phyloP scores from a whole-genome alignment of 2,113 vertebrate species.

The Poicephalus meyeri region DNA sequence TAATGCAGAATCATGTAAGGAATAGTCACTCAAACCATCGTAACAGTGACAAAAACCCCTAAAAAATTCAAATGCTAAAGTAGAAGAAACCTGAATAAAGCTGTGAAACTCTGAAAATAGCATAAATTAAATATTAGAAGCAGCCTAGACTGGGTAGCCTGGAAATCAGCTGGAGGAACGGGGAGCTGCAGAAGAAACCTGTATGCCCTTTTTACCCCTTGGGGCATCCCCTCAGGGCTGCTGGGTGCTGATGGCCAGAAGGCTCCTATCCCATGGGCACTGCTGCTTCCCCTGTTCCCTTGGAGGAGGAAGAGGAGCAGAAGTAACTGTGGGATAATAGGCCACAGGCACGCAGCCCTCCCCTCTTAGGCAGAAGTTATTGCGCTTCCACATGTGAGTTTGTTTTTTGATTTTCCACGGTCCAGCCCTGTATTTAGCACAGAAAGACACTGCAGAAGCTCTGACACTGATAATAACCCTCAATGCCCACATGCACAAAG shows the following conservation, averaged over 20 bases:
- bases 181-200: not conserved
- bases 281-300: slow-evolving; percentile 64
- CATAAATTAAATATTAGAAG: rapidly evolving
- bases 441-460: slow-evolving; percentile 61
- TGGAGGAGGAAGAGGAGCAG: slow-evolving; percentile 73
- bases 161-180: not conserved
- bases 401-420: slow-evolving; percentile 77
- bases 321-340: slow-evolving; percentile 71
- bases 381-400: slow-evolving; percentile 60
- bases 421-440: slow-evolving; percentile 58
- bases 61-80: not conserved
- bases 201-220: not conserved
- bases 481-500: slow-evolving; percentile 64
- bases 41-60: not conserved
- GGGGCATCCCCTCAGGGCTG: not conserved
- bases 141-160: not conserved
- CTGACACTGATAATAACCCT: slow-evolving; percentile 45
- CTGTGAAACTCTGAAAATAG: not conserved
- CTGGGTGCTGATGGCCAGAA: not conserved
- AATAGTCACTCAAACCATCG: rapidly evolving
- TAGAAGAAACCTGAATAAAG: not conserved
- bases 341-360: slow-evolving; percentile 2
- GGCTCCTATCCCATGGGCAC: slow-evolving; percentile 17
- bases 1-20: not conserved
- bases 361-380: slow-evolving; percentile 41